Evolutionary conservation across 2,888 invertebrate species (phyloP).

Genomic region (Eupithecia tripunctaria): DNA sequence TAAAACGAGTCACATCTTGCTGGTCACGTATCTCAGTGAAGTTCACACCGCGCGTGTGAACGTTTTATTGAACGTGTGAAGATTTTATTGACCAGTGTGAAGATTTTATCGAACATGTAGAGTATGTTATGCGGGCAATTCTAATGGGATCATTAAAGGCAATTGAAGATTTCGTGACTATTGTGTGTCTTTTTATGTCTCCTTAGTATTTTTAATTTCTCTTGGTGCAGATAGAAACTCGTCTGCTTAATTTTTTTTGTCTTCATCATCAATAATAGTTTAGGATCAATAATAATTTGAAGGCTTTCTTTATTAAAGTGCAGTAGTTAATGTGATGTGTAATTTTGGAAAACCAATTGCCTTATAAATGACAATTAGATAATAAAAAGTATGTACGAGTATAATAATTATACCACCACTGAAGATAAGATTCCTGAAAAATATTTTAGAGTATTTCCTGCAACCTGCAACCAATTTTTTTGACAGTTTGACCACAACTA

Average conservation of each 20-base stretch:
- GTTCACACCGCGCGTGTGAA: slow-evolving; percentile 21
- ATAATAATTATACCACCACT: too few relatives aligned
- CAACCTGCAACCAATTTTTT: too few relatives aligned
- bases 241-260: neutral
- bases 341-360: too few relatives aligned
- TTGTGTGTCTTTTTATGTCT: neutral
- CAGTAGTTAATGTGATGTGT: too few relatives aligned
- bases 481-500: too few relatives aligned
- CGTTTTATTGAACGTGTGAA: slow-evolving; percentile 24
- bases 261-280: too few relatives aligned
- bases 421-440: too few relatives aligned
- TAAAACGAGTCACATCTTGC: slow-evolving; percentile 45
- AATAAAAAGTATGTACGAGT: too few relatives aligned
- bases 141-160: slow-evolving; percentile 28
- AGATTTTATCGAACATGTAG: slow-evolving; percentile 22
- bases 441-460: too few relatives aligned
- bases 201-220: neutral
- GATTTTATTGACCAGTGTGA: slow-evolving; percentile 12
- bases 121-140: slow-evolving; percentile 24
- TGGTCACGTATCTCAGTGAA: slow-evolving; percentile 27
- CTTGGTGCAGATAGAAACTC: neutral
- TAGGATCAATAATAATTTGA: too few relatives aligned
- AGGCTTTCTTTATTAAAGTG: too few relatives aligned
- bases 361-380: too few relatives aligned
- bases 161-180: slow-evolving; percentile 13